Evolutionary conservation across 2,113 vertebrate species (phyloP).

Genomic region (Myrmecophaga tridactyla): DNA sequence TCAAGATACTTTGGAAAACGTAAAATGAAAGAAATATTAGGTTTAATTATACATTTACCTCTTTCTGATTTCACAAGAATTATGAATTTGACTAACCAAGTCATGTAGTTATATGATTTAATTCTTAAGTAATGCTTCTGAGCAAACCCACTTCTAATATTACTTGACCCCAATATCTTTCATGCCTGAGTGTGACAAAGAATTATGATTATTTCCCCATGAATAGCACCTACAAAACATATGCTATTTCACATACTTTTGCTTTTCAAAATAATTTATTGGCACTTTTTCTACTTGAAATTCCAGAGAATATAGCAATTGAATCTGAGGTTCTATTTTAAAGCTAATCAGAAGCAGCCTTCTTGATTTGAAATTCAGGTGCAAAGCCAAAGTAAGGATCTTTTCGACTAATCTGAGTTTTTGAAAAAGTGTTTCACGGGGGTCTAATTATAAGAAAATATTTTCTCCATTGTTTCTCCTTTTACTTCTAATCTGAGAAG

Average conservation of each 20-base stretch:
- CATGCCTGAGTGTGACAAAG: neutral
- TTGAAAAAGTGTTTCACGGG: constrained; percentile 33
- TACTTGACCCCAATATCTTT: neutral
- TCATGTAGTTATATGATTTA: neutral
- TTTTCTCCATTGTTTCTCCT: constrained; percentile 24
- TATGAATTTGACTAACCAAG: neutral
- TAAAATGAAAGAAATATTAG: neutral
- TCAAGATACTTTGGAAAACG: neutral
- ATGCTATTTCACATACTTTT: neutral
- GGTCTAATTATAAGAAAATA: constrained; percentile 52
- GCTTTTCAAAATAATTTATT: constrained; percentile 23
- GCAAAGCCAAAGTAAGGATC: neutral
- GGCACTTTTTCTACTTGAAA: constrained; percentile 2
- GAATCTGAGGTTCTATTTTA: constrained; percentile 46
- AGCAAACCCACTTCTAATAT: neutral
- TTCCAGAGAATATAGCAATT: constrained; percentile 32
- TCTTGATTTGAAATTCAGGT: constrained; percentile 51
- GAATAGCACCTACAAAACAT: neutral
- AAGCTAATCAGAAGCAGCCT: constrained; percentile 15
- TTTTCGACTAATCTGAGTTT: constrained; percentile 45
- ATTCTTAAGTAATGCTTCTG: neutral
- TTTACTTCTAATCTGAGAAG: constrained; percentile 42
- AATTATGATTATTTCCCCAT: neutral
- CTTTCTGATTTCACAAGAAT: constrained; percentile 21
- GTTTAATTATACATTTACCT: neutral